Evolutionary conservation across 2,113 vertebrate genomes (phyloP).

Genomic region (Gambusia affinis): DNA sequence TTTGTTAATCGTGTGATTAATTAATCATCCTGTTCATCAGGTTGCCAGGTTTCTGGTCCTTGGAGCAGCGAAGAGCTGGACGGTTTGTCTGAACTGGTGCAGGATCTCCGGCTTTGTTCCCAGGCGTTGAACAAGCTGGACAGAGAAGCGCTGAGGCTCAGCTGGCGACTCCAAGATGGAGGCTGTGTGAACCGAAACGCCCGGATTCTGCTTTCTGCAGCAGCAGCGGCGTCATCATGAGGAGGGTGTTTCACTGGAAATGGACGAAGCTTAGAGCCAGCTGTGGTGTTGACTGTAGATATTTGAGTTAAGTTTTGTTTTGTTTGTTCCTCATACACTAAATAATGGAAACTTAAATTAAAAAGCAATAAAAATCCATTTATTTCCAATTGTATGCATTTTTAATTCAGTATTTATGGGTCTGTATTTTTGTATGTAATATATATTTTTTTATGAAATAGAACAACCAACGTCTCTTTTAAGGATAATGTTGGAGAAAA

Average conservation of each 20-base stretch:
- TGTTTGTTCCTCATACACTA: not conserved
- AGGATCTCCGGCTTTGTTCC: constrained; percentile 81
- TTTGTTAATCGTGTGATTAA: no score
- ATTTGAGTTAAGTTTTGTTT: not conserved
- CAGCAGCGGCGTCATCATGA: constrained; percentile 1
- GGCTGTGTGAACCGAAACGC: constrained; percentile 54
- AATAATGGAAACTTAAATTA: constrained; percentile 25
- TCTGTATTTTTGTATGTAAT: not conserved
- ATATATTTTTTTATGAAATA: no score
- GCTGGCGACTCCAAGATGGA: constrained; percentile 43
- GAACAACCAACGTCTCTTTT: no score
- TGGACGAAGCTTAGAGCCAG: not conserved
- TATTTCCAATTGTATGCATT: not conserved
- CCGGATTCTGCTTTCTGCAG: constrained; percentile 67
- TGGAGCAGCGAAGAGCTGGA: constrained; percentile 60
- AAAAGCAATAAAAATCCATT: not conserved
- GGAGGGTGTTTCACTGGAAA: no score
- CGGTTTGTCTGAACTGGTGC: constrained; percentile 49
- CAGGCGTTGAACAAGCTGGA: constrained; percentile 77
- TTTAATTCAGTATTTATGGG: not conserved
- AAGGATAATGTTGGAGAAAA: no score
- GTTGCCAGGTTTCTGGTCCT: constrained; percentile 78
- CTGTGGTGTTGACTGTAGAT: not conserved
- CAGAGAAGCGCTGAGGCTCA: constrained; percentile 56
- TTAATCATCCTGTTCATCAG: constrained; percentile 48